These are phyloP conservation scores for Cyprinus carpio DNA, from an alignment of 2,113 vertebrate genomes.

Conservation along the genomic window DNA sequence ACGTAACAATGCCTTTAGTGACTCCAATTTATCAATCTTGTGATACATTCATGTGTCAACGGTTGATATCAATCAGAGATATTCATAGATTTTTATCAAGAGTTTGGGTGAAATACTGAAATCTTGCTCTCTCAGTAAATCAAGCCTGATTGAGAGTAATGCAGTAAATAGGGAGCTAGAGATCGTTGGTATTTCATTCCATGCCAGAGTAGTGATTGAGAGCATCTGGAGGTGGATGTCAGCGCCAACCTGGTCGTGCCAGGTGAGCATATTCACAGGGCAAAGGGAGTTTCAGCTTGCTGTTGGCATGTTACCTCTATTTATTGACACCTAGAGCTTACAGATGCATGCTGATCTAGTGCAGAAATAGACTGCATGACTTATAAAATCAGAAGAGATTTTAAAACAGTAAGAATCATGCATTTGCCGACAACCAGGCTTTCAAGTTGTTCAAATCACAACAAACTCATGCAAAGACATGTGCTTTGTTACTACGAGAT, in stretches of 20 bases:
- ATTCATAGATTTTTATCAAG: slow-evolving; percentile 28
- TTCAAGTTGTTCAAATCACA: not conserved
- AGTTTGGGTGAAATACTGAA: slow-evolving; percentile 27
- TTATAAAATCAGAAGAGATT: not conserved
- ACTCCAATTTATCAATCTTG: slow-evolving; percentile 50
- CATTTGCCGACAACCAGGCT: not conserved
- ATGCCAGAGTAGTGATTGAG: slow-evolving; percentile 19
- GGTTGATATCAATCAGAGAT: slow-evolving; percentile 44
- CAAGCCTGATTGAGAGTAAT: not conserved
- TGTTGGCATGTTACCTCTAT: not conserved
- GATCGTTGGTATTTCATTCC: slow-evolving; percentile 1
- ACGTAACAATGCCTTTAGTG: slow-evolving; percentile 39
- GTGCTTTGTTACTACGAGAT: not conserved
- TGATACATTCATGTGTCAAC: slow-evolving; percentile 38
- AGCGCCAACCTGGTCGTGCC: not conserved
- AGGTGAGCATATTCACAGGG: slow-evolving; percentile 9
- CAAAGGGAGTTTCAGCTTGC: not conserved
- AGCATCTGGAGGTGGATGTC: not conserved
- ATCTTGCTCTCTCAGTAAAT: not conserved
- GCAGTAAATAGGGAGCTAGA: not conserved
- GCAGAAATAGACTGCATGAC: not conserved
- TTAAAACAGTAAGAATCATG: not conserved
- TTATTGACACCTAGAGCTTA: slow-evolving; percentile 25
- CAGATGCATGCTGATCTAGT: not conserved
- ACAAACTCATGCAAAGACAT: not conserved